phyloP scores from a whole-genome alignment of 2,888 invertebrate genomes.

The Aproaerema taeniolella region DNA sequence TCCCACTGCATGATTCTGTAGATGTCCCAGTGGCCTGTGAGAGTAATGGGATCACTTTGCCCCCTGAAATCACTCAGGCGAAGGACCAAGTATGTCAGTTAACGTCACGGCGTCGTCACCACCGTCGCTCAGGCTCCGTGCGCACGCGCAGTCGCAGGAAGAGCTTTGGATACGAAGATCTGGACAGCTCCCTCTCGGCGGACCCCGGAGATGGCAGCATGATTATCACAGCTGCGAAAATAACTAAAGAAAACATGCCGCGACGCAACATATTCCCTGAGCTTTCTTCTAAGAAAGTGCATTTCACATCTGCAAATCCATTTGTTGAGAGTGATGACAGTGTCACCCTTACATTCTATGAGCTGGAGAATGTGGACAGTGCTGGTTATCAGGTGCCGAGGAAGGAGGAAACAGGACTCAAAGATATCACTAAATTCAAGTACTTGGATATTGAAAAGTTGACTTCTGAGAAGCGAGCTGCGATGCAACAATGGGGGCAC shows the following conservation, averaged over 20 bases:
- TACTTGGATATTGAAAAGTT: slow-evolving; percentile 59
- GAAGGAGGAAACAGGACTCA: slow-evolving; percentile 27
- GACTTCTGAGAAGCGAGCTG: slow-evolving; percentile 51
- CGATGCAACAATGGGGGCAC: slow-evolving; percentile 46
- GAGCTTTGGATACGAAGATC: slow-evolving; percentile 69
- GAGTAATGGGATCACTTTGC: slow-evolving; percentile 63
- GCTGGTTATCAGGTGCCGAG: slow-evolving; percentile 41
- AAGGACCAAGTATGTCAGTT: slow-evolving; percentile 28
- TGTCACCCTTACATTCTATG: slow-evolving; percentile 68
- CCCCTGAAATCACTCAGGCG: slow-evolving; percentile 43
- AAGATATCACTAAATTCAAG: slow-evolving; percentile 63
- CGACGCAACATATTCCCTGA: slow-evolving; percentile 62
- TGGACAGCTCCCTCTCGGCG: slow-evolving; percentile 78
- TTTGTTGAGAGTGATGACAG: slow-evolving; percentile 71
- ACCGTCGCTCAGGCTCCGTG: slow-evolving; percentile 40
- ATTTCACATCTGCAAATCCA: slow-evolving; percentile 63
- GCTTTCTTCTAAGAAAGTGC: slow-evolving; percentile 57
- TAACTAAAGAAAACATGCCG: slow-evolving; percentile 65
- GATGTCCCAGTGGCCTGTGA: slow-evolving; percentile 26
- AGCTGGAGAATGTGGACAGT: slow-evolving; percentile 49
- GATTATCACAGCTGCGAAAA: slow-evolving; percentile 71
- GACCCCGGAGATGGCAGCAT: slow-evolving; percentile 75
- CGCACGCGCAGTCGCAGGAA: slow-evolving; percentile 44
- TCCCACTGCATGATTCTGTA: slow-evolving; percentile 34
- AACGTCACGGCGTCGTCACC: slow-evolving; percentile 44